Percentiles rank a stretch among this genome's conserved stretches.
phyloP scores from a whole-genome alignment of 1,140 invertebrate genomes.

The Venustaconcha ellipsiformis region DNA sequence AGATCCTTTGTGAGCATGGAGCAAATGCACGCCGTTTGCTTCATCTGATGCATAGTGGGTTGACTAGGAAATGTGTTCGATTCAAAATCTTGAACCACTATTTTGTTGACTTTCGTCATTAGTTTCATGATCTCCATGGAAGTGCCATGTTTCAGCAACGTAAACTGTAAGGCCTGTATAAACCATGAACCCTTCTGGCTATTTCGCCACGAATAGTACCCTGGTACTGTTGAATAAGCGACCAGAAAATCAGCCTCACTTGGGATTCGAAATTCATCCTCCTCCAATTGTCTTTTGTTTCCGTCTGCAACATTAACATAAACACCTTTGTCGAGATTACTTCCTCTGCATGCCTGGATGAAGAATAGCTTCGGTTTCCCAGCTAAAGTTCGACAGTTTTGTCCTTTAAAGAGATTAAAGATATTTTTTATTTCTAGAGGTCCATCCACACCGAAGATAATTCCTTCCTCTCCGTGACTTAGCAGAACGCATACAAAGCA shows the following conservation, averaged over 20 bases:
- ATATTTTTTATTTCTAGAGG: conserved; percentile 39
- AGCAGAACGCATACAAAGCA: conserved; percentile 48
- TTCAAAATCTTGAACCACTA: conserved; percentile 17
- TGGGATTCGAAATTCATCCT: conserved; percentile 33
- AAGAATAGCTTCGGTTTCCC: conserved; percentile 63
- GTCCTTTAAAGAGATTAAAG: conserved; percentile 51
- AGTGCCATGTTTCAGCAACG: conserved; percentile 28
- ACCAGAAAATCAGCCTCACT: conserved; percentile 50
- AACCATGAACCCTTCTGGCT: conserved; percentile 47
- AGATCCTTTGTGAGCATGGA: conserved; percentile 33
- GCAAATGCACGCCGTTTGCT: conserved; percentile 22
- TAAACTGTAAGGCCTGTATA: conserved; percentile 28
- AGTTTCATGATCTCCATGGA: conserved; percentile 20
- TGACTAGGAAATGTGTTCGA: conserved; percentile 12
- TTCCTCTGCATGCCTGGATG: conserved; percentile 60
- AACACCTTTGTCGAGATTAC: conserved; percentile 15
- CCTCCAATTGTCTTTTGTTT: neutral
- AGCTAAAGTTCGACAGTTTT: conserved; percentile 39
- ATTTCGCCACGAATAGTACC: conserved; percentile 44
- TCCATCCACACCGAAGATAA: conserved; percentile 46
- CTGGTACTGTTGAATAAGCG: conserved; percentile 49
- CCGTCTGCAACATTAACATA: conserved; percentile 18
- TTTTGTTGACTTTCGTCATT: conserved; percentile 17
- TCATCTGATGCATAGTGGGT: conserved; percentile 14
- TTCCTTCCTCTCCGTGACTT: conserved; percentile 52